Evolutionary conservation across 53 echinoderm and acorn worm species (phyloP).

Genomic region (Paracentrotus lividus): DNA sequence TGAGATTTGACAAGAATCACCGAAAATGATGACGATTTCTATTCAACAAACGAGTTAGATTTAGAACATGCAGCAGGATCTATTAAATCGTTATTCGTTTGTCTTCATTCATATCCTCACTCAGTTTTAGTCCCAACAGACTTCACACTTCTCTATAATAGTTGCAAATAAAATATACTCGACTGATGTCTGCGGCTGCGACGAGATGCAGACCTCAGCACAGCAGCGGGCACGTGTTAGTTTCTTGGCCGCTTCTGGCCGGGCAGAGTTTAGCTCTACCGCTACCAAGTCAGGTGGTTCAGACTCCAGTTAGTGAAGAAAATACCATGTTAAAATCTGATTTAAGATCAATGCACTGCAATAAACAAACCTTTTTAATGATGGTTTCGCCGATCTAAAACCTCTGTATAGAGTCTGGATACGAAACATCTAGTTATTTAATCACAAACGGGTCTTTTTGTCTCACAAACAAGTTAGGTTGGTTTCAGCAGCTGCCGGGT

Average conservation of each 20-base stretch:
- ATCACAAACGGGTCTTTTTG: not conserved
- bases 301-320: not conserved
- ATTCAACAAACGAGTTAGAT: no score
- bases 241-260: not conserved
- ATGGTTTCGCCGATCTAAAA: slow-evolving; percentile 2
- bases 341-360: not conserved
- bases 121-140: no score
- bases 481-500: not conserved
- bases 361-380: slow-evolving; percentile 14
- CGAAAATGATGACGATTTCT: no score
- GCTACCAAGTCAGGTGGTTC: not conserved
- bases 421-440: slow-evolving; percentile 19
- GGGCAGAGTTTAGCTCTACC: not conserved
- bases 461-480: not conserved
- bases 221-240: not conserved
- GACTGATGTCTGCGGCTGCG: no score
- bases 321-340: not conserved
- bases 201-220: not conserved
- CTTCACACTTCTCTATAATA: no score
- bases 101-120: no score
- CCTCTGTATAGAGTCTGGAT: slow-evolving; percentile 45
- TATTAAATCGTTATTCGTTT: no score
- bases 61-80: no score
- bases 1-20: no score
- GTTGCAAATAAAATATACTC: no score